Evolutionary conservation across 2,113 vertebrate species (phyloP), one percentile per base, ranked within the genome.

Genomic region (Cochlearius cochlearius): DNA sequence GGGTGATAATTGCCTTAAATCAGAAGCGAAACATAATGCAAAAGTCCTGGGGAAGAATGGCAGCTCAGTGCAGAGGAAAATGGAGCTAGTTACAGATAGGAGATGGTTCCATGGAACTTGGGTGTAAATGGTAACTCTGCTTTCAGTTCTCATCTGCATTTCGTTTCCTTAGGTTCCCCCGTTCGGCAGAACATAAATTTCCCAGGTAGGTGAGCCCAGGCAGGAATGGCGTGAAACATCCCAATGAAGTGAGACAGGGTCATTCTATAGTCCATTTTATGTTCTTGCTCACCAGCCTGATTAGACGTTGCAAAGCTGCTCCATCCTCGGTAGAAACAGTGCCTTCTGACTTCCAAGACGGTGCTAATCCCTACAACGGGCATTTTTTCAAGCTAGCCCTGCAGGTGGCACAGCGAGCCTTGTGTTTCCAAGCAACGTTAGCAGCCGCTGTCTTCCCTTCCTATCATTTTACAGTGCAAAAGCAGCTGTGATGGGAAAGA

Each of bases 361-460:
- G 11, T 49, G 78, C 47, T 88, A 34, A 73, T 86, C 88, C 62
- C 49, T 56, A 1, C 34, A 41, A 39, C 32, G 89, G 66, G 81
- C 74, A 75, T 63, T 87, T 96, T 97, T 94, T 96, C 92, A 50
- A 78, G 89, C 7, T 5, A 95, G 96, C 93, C 97, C 97, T 97
- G 97, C 97, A 98, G 97, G 96, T 97, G 97, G 97, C 97, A 98
- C 92, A 98, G 97, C 58, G 36, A 96, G 93, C 94, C 96, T 93
- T 95, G 82, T 87, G 73, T 94, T 97, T 92, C 88, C 72, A 25
- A 76, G 85, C 23, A 43, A 43, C 20, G 2, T 82, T 41, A 81
- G 60, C 71, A 50, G 62, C 21, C 5, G 15, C 69, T 82, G 83
- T 11, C 93, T 94, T 77, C 67, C 38, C 58, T 94, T 79, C 58